Percentiles rank a stretch among this genome's conserved stretches.
Conservation (phyloP, 2,113 vertebrate species). For the Engystomops pustulosus region DNA sequence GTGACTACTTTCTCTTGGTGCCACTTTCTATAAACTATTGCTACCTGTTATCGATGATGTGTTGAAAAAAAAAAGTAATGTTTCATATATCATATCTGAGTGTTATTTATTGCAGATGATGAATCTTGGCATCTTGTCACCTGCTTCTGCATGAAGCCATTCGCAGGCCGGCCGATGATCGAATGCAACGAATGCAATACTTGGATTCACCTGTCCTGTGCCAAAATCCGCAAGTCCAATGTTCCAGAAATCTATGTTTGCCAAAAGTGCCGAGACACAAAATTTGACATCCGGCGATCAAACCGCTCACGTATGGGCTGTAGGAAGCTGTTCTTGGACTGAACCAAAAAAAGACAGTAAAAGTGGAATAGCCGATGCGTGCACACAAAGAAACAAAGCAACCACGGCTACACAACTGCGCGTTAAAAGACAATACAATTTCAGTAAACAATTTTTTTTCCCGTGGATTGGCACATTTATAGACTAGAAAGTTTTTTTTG, state of each 20-base stretch:
- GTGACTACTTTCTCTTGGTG: too few species aligned
- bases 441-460: not conserved
- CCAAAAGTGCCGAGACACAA: conserved; percentile 92
- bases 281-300: conserved; percentile 91
- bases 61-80: not conserved
- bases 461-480: not conserved
- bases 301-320: conserved; percentile 90
- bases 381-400: conserved; percentile 23
- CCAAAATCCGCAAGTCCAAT: conserved; percentile 96
- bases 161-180: conserved; percentile 95
- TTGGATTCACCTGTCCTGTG: conserved; percentile 97
- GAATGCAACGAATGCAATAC: conserved; percentile 95
- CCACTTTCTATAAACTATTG: not conserved
- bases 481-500: not conserved
- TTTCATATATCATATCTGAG: not conserved
- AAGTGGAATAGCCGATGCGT: not conserved
- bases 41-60: not conserved
- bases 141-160: conserved; percentile 98
- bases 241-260: conserved; percentile 95
- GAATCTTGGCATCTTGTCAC: conserved; percentile 98
- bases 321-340: conserved; percentile 91
- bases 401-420: not conserved
- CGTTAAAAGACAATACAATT: not conserved
- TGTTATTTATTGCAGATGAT: conserved; percentile 77
- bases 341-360: conserved; percentile 61